Base-by-base conservation (phyloP, 2,113 vertebrate genomes). In the Leptobrachium ailaonicum region DNA sequence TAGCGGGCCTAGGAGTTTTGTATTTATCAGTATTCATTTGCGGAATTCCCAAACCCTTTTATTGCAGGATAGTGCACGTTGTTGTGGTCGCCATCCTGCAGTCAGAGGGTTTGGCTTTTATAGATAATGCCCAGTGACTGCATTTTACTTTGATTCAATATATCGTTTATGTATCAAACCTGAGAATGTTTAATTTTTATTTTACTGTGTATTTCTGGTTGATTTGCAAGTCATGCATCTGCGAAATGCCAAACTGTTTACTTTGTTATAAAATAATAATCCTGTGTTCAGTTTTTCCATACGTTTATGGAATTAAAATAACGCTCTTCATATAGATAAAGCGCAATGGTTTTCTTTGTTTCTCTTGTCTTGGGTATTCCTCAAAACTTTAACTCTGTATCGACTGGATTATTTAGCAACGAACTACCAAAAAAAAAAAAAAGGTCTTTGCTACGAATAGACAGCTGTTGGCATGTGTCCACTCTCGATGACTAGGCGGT, bases 261-360 rank as follows among this genome's bases (percentile, higher is more conserved):
- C 60, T 73, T 73, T 0, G 0, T 44, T 74, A 58, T 40, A 71
- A 4, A 4, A 63, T 13, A 80, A 82, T 79, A 80, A 85, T 47
- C 20, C 82, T 90, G 88, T 90, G 87, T 91, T 88, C 83, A 88
- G 88, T 88, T 83, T 85, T 85, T 87, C 86, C 88, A 87, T 90
- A 83, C 0, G 72, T 85, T 73, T 86, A 90, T 83, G 82, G 83
- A 87, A 91, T 84, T 87, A 90, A 89, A 91, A 85, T 41, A 82
- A 73, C 0, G 47, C 84, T 87, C 86, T 88, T 84, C 77, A 13
- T 47, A 80, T 56, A 6, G 32, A 54, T 14, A 58, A 62, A 13
- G 8, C 14, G n/a, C 10, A 3, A 13, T 69, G 8, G 4, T 5
- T 50, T 50, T 50, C 4, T 50, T 68, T 68, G 8, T 66, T 66